These are phyloP conservation scores for Leptobrachium leishanense DNA, from an alignment of 2,113 vertebrate genomes.

Conservation along the genomic window DNA sequence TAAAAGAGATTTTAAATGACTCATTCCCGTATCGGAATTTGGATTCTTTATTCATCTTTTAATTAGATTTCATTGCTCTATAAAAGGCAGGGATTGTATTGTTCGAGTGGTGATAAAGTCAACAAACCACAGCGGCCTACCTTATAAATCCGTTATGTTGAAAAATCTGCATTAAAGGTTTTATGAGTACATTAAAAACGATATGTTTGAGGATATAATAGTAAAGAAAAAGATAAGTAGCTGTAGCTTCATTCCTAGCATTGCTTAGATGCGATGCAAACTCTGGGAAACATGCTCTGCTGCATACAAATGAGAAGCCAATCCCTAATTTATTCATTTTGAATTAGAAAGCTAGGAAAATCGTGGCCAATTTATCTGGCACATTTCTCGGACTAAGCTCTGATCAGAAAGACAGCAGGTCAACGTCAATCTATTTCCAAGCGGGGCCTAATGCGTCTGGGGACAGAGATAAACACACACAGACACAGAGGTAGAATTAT, in stretches of 20 bases:
- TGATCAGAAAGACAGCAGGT: too few species aligned
- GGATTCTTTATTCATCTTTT: neutral
- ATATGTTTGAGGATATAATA: neutral
- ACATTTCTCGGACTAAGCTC: neutral
- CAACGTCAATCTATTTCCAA: too few species aligned
- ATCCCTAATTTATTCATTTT: neutral
- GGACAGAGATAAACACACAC: too few species aligned
- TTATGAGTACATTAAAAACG: neutral
- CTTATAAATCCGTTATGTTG: neutral
- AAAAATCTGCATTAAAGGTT: neutral
- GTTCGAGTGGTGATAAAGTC: neutral
- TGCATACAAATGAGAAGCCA: neutral
- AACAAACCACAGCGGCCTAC: neutral
- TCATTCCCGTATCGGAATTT: neutral
- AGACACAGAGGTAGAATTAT: too few species aligned
- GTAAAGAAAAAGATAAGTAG: neutral
- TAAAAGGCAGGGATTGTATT: neutral
- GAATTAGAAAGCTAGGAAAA: neutral
- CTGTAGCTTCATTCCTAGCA: neutral
- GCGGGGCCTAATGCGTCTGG: too few species aligned
- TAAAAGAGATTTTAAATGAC: neutral
- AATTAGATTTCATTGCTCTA: neutral
- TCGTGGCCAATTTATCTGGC: neutral
- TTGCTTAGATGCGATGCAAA: neutral
- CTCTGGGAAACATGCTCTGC: neutral